Conservation (phyloP, 2,797 vertebrate genomes). For the Chaetophractus vellerosus region DNA sequence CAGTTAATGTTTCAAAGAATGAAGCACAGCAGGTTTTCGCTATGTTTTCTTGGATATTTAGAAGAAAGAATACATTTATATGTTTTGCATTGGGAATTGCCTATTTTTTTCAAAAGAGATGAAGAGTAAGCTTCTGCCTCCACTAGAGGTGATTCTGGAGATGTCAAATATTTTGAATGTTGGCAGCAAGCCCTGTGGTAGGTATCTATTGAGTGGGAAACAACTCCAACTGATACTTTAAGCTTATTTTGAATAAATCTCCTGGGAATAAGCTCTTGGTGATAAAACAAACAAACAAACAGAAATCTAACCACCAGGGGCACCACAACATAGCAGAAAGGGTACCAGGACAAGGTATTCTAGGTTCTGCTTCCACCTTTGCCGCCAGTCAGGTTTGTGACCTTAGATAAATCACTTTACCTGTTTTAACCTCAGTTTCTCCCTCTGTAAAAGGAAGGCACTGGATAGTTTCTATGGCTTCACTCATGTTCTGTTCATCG, state of each 20-base stretch:
- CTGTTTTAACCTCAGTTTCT: neutral
- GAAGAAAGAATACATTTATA: neutral
- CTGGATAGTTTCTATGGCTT: neutral
- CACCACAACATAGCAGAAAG: neutral
- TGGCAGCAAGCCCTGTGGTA: neutral
- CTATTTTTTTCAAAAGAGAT: slow-evolving; percentile 10
- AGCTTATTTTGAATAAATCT: slow-evolving; percentile 54
- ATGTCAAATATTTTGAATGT: neutral
- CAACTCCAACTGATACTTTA: neutral
- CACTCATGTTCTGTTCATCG: neutral
- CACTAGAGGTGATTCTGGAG: neutral
- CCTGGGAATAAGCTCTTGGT: neutral
- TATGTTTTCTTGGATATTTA: neutral
- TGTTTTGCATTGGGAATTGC: neutral
- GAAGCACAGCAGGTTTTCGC: neutral
- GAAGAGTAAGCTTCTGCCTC: neutral
- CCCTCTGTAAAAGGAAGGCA: neutral
- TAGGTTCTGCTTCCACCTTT: neutral
- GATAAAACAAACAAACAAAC: neutral
- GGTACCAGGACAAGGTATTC: neutral
- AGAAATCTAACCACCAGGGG: neutral
- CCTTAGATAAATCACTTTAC: neutral
- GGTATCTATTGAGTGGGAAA: slow-evolving; percentile 16
- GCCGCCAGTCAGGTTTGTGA: neutral
- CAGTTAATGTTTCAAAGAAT: slow-evolving; percentile 19